These are phyloP conservation scores for Podarcis muralis DNA, from an alignment of 2,113 vertebrate species.

Conservation along the genomic window DNA sequence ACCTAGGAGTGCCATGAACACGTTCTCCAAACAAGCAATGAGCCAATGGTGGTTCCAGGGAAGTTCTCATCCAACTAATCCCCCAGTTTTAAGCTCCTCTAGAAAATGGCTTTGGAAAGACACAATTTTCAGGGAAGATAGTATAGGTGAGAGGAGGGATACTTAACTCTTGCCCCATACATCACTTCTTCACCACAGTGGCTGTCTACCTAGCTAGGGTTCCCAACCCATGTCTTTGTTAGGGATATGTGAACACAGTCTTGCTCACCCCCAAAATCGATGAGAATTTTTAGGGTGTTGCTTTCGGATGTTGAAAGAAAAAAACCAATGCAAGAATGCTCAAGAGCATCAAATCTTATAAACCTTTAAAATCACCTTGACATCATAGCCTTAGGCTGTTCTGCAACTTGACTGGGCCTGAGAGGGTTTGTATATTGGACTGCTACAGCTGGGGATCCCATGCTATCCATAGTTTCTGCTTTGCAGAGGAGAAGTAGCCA, in stretches of 20 bases:
- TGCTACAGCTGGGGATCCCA: not conserved
- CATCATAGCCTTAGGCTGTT: not conserved
- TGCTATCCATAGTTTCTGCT: not conserved
- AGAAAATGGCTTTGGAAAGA: not conserved
- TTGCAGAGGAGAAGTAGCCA: no score
- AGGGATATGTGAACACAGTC: no score
- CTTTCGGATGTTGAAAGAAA: no score
- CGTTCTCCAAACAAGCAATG: not conserved
- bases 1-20: not conserved
- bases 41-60: not conserved
- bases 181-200: not conserved
- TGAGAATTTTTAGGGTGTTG: not conserved
- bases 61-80: not conserved
- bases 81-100: not conserved
- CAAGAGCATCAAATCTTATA: no score
- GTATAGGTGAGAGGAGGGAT: not conserved
- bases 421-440: not conserved
- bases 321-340: no score
- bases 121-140: not conserved
- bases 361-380: no score
- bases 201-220: not conserved
- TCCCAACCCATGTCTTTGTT: not conserved
- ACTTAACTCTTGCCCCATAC: not conserved
- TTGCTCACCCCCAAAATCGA: not conserved
- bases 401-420: not conserved